Percentiles rank a stretch among this genome's conserved stretches.
phyloP scores from a whole-genome alignment of 2,888 invertebrate species.

The Chironomus tentans region DNA sequence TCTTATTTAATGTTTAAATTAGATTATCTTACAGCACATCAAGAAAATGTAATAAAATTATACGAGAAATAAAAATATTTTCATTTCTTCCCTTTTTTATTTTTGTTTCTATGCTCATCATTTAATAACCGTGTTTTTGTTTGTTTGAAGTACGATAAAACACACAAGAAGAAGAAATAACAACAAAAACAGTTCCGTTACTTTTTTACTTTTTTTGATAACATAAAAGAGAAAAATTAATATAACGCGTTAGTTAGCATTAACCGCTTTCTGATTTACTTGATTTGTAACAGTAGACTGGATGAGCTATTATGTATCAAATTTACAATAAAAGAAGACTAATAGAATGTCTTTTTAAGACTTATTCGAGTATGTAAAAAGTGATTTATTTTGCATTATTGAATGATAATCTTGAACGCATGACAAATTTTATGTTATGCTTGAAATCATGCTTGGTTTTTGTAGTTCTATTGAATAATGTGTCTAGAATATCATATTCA shows the following conservation, averaged over 20 bases:
- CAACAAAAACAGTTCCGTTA: not conserved
- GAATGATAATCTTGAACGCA: no score
- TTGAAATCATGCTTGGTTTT: no score
- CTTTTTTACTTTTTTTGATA: not conserved
- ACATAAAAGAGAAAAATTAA: slow-evolving; percentile 6
- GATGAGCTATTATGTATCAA: no score
- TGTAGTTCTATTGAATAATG: no score
- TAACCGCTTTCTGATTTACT: slow-evolving; percentile 27
- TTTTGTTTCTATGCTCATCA: not conserved
- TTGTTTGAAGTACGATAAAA: not conserved
- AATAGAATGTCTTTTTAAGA: no score
- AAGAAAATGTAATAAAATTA: not conserved
- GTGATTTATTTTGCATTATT: no score
- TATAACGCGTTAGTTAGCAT: not conserved
- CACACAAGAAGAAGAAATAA: not conserved
- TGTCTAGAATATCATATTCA: no score
- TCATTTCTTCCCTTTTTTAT: no score
- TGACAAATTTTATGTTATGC: no score
- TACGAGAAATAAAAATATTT: no score
- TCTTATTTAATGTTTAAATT: not conserved
- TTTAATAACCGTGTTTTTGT: slow-evolving; percentile 23
- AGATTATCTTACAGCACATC: not conserved
- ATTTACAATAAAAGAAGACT: no score
- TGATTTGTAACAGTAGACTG: not conserved
- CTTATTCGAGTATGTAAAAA: no score